A percentile compares a stretch with the other conserved stretches of the same genome.
Evolutionary conservation across 2,888 invertebrate species (phyloP).

Genomic region (Barypeithes pellucidus): DNA sequence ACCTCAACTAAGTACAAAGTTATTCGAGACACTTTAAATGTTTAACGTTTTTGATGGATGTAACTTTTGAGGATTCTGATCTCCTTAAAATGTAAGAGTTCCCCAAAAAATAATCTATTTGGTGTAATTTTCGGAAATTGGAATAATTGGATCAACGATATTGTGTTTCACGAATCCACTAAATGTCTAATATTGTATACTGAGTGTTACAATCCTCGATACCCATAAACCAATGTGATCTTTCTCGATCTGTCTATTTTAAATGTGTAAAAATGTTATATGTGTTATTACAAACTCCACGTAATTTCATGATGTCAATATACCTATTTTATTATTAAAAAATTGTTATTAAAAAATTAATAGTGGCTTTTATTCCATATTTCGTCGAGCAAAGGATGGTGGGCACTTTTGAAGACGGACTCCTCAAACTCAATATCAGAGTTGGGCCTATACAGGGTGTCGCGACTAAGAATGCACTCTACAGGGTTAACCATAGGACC

Average conservation of each 20-base stretch:
- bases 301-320: slow-evolving; percentile 70
- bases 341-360: slow-evolving; percentile 68
- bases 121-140: slow-evolving; percentile 25
- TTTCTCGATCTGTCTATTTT: slow-evolving; percentile 58
- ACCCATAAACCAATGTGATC: slow-evolving; percentile 64
- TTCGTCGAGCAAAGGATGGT: no score
- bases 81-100: slow-evolving; percentile 47
- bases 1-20: slow-evolving; percentile 54
- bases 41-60: slow-evolving; percentile 55
- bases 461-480: no score
- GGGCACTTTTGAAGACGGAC: no score
- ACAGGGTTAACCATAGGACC: no score
- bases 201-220: slow-evolving; percentile 57
- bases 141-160: slow-evolving; percentile 59
- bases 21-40: slow-evolving; percentile 44
- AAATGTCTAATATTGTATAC: slow-evolving; percentile 55
- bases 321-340: slow-evolving; percentile 71
- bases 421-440: no score
- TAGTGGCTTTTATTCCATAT: slow-evolving; percentile 56
- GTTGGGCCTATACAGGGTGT: no score
- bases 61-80: slow-evolving; percentile 58
- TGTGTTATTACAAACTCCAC: slow-evolving; percentile 58
- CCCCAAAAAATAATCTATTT: slow-evolving; percentile 43
- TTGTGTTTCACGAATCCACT: slow-evolving; percentile 50
- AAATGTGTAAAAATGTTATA: slow-evolving; percentile 56